phyloP scores from a whole-genome alignment of 2,113 vertebrate genomes.

The Macquaria ambigua region DNA sequence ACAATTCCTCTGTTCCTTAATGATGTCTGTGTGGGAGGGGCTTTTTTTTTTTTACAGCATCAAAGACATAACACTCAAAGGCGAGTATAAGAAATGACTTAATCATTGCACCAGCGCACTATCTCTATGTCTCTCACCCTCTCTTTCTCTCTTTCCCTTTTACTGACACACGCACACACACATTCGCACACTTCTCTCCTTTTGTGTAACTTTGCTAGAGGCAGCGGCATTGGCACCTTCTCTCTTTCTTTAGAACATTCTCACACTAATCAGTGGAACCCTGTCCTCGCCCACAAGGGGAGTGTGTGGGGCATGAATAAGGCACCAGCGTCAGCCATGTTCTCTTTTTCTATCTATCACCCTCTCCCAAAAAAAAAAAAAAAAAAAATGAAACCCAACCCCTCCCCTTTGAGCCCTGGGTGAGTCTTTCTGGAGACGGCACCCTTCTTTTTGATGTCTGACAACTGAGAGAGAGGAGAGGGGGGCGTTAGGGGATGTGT shows the following conservation, averaged over 20 bases:
- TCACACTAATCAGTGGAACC: slow-evolving; percentile 70
- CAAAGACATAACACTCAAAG: slow-evolving; percentile 75
- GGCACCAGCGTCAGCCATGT: slow-evolving; percentile 59
- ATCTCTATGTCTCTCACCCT: slow-evolving; percentile 32
- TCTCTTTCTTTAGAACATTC: slow-evolving; percentile 70
- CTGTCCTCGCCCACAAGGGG: slow-evolving; percentile 59
- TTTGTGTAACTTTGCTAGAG: slow-evolving; percentile 70
- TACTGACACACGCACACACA: slow-evolving; percentile 53
- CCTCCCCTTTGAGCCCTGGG: slow-evolving; percentile 50
- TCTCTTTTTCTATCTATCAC: slow-evolving; percentile 47
- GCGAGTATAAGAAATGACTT: slow-evolving; percentile 75
- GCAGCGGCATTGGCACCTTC: slow-evolving; percentile 62
- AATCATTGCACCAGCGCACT: slow-evolving; percentile 71
- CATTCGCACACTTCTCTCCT: slow-evolving; percentile 52
- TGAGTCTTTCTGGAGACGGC: slow-evolving; percentile 75
- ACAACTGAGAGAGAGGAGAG: slow-evolving; percentile 69
- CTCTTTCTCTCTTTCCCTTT: slow-evolving; percentile 17
- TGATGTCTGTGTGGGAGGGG: slow-evolving; percentile 76
- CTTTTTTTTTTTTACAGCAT: slow-evolving; percentile 57
- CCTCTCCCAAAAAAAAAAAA: not conserved
- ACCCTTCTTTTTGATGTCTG: slow-evolving; percentile 80
- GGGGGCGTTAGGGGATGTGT: slow-evolving; percentile 38
- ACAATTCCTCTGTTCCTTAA: slow-evolving; percentile 75
- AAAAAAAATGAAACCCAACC: slow-evolving; percentile 9
- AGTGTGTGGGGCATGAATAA: slow-evolving; percentile 60